Percentiles rank a stretch among this genome's conserved stretches.
These are phyloP conservation scores for Homalodisca vitripennis DNA, from an alignment of 1,140 invertebrate species.

Conservation along the genomic window DNA sequence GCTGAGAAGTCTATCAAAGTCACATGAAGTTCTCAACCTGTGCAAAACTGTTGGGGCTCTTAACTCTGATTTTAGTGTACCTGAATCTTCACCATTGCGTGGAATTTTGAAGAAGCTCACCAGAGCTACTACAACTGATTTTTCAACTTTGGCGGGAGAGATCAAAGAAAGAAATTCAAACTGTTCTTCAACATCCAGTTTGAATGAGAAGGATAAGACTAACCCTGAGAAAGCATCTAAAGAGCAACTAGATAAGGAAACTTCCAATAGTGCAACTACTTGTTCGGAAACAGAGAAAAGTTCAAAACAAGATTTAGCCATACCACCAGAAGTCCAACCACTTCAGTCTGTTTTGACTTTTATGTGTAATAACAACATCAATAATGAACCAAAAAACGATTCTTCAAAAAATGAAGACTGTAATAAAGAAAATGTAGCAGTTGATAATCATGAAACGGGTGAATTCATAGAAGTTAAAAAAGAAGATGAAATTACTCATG, in stretches of 20 bases:
- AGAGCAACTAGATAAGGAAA: neutral
- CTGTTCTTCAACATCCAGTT: neutral
- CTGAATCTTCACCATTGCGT: constrained; percentile 9
- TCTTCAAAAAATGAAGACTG: too few relatives aligned
- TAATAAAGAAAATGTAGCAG: constrained; percentile 22
- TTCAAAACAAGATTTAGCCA: constrained; percentile 2
- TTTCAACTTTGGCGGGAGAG: neutral
- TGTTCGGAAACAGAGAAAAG: constrained; percentile 1
- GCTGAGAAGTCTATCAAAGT: constrained; percentile 54
- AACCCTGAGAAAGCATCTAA: neutral
- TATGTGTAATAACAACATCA: constrained; percentile 12
- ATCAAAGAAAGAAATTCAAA: constrained; percentile 7
- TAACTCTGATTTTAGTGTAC: neutral
- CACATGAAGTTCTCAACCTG: constrained; percentile 54
- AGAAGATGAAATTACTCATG: constrained; percentile 3
- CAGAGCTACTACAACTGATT: constrained; percentile 29
- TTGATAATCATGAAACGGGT: constrained; percentile 18
- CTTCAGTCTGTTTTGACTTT: constrained; percentile 30
- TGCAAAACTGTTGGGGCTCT: constrained; percentile 21
- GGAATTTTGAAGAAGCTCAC: constrained; percentile 32
- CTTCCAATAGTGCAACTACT: constrained; percentile 12
- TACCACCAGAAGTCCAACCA: constrained; percentile 13
- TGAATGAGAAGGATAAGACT: neutral
- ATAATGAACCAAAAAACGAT: constrained; percentile 11
- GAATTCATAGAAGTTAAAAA: neutral